These are phyloP conservation scores for Bradypus variegatus DNA, from an alignment of 2,797 vertebrate species.

Conservation along the genomic window DNA sequence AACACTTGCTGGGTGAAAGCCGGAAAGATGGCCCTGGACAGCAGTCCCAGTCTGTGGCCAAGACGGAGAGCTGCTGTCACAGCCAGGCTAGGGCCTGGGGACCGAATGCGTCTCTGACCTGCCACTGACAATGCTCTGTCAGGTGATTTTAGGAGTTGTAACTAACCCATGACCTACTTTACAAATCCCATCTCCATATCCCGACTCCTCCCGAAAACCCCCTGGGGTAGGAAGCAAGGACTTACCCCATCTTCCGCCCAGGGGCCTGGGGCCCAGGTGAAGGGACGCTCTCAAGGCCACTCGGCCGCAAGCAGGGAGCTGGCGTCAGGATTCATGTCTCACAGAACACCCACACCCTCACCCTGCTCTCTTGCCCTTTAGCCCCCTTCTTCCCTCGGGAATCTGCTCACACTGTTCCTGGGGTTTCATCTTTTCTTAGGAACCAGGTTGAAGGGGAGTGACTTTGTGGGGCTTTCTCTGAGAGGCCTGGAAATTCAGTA, in stretches of 20 bases:
- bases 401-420: fast-evolving
- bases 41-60: not conserved
- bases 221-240: not conserved
- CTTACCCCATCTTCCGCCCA: not conserved
- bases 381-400: not conserved
- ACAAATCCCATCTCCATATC: not conserved
- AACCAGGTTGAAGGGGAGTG: not conserved
- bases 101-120: not conserved
- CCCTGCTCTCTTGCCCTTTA: fast-evolving
- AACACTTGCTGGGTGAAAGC: not conserved
- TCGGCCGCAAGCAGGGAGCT: fast-evolving
- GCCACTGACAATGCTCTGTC: not conserved
- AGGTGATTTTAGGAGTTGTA: not conserved
- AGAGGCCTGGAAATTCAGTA: not conserved
- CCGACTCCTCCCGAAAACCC: not conserved
- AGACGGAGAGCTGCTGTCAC: not conserved
- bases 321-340: not conserved
- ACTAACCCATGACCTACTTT: not conserved
- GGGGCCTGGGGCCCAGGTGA: not conserved
- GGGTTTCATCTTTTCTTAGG: not conserved
- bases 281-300: not conserved
- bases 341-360: fast-evolving
- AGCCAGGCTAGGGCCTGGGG: not conserved
- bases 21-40: not conserved
- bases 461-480: not conserved